Evolutionary conservation across 37 sponge, comb jelly and placozoan genomes (phyloP).

Genomic region (Beroe ovata): DNA sequence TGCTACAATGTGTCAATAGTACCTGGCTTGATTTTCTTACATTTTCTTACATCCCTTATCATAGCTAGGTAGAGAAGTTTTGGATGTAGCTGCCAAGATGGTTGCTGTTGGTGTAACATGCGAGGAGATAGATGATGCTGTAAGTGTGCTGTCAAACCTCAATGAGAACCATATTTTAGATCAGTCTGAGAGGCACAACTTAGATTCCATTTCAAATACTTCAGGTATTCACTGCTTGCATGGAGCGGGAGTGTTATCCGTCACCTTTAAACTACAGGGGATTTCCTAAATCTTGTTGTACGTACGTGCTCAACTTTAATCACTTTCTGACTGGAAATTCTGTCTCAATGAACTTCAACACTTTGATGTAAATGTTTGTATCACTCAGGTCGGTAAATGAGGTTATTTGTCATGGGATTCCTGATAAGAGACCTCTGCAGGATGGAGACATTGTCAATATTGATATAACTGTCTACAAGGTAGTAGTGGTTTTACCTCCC

Average conservation of each 20-base stretch:
- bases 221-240: conserved; percentile 73
- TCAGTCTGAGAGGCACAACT: too few relatives aligned
- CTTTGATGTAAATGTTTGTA: not conserved
- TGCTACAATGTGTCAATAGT: not conserved
- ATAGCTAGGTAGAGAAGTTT: conserved; percentile 86
- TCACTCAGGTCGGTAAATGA: conserved; percentile 88
- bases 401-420: conserved; percentile 96
- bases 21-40: not conserved
- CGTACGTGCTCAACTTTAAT: conserved; percentile 68
- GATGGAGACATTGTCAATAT: conserved; percentile 95
- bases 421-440: conserved; percentile 82
- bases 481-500: too few relatives aligned
- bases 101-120: conserved; percentile 78
- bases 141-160: too few relatives aligned
- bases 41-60: not conserved
- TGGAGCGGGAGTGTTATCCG: conserved; percentile 92
- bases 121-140: conserved; percentile 64
- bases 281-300: conserved; percentile 96
- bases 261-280: conserved; percentile 90
- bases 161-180: too few relatives aligned
- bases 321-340: too few relatives aligned
- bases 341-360: too few relatives aligned
- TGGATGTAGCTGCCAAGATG: conserved; percentile 78
- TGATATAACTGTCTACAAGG: conserved; percentile 67
- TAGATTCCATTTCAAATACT: too few relatives aligned